Evolutionary conservation across 2,113 vertebrate genomes (phyloP).

Genomic region (Callithrix jacchus): DNA sequence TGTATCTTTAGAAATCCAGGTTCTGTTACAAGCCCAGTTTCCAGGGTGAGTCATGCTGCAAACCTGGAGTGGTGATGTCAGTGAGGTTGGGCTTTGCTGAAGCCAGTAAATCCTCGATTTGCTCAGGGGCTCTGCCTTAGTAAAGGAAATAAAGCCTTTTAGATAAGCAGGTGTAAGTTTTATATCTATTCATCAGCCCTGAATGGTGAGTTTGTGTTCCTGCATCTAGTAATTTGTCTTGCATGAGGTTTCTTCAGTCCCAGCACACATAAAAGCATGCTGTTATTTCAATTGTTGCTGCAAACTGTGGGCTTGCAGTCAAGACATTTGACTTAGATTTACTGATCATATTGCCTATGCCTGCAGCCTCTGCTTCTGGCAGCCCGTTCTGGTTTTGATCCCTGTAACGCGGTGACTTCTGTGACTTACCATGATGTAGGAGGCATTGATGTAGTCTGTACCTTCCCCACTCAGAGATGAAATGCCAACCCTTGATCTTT

Average conservation of each 20-base stretch:
- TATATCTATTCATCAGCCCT: not conserved
- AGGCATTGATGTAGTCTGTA: slow-evolving; percentile 95
- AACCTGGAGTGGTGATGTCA: not conserved
- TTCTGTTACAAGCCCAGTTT: not conserved
- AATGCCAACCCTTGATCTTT: slow-evolving; percentile 91
- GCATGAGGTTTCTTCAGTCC: not conserved
- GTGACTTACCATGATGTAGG: slow-evolving; percentile 90
- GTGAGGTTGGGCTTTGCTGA: not conserved
- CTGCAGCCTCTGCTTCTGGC: not conserved
- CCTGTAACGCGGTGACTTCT: not conserved
- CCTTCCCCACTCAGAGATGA: slow-evolving; percentile 87
- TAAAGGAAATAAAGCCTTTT: not conserved
- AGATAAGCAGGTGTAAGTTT: not conserved
- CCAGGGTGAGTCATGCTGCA: not conserved
- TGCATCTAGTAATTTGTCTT: not conserved
- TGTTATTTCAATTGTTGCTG: not conserved
- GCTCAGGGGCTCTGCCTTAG: not conserved
- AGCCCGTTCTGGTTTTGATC: not conserved
- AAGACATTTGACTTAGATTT: not conserved
- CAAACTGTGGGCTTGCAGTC: not conserved
- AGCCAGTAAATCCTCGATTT: not conserved
- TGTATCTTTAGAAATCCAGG: not conserved
- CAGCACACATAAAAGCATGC: not conserved
- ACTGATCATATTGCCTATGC: not conserved
- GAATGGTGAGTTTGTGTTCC: not conserved